Base-by-base conservation (phyloP, 1,140 invertebrate species). In the Anastatus disparis region DNA sequence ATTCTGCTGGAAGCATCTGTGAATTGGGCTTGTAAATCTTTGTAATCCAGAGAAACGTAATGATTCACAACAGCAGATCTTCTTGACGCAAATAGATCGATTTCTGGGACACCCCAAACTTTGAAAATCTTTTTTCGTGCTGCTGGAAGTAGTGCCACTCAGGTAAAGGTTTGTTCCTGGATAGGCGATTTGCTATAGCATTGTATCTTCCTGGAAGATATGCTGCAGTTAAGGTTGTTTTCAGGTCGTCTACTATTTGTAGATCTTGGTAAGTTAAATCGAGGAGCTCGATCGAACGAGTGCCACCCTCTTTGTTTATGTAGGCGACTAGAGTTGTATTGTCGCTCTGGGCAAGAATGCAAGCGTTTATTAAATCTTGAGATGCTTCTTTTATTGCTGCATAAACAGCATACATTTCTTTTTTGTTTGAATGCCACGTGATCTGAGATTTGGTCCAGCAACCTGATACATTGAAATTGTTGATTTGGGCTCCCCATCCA, bases 121-220 rank as follows among this genome's bases (percentile, higher is more conserved):
- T n/a, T n/a, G n/a, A n/a, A n/a, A n/a, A n/a, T n/a, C n/a, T n/a
- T n/a, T n/a, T n/a, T n/a, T n/a, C n/a, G n/a, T n/a, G n/a, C n/a
- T n/a, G n/a, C n/a, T n/a, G n/a, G n/a, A n/a, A n/a, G n/a, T 8
- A 83, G 50, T 81, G 79, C 81, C 79, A 81, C 62, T 82, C 81
- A 46, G 80, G 78, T 20, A n/a, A n/a, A n/a, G n/a, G n/a, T n/a
- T n/a, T n/a, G n/a, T n/a, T n/a, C n/a, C n/a, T n/a, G n/a, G n/a
- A n/a, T n/a, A n/a, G n/a, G n/a, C n/a, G n/a, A n/a, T n/a, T n/a
- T n/a, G n/a, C n/a, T n/a, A n/a, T n/a, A n/a, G n/a, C n/a, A n/a
- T n/a, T n/a, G n/a, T n/a, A n/a, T n/a, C n/a, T n/a, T n/a, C n/a
- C n/a, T n/a, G 53, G 75, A 9, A 81, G 63, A 48, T 80, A 70